Conservation (phyloP, 2,888 invertebrate genomes). For the Caenorhabditis auriculariae region DNA sequence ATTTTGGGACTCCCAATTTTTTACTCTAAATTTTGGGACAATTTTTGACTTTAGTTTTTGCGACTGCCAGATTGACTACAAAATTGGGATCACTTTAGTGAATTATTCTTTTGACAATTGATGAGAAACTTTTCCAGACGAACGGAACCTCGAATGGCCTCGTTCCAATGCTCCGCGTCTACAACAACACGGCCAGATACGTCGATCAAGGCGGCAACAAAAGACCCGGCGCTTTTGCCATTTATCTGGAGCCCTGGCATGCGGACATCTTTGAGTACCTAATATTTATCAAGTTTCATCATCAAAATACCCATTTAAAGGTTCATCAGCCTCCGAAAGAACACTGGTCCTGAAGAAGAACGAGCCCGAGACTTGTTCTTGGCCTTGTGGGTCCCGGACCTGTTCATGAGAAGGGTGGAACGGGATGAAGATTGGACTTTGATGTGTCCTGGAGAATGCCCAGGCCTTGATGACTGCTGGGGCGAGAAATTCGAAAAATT, state of each 20-base stretch:
- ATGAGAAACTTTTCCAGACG: conserved; percentile 68
- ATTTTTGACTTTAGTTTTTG: too few relatives aligned
- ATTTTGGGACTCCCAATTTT: too few relatives aligned
- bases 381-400: conserved; percentile 92
- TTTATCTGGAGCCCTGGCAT: conserved; percentile 99
- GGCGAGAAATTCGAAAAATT: conserved; percentile 89
- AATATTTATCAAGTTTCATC: neutral
- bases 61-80: too few relatives aligned
- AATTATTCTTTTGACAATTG: too few relatives aligned
- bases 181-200: conserved; percentile 90
- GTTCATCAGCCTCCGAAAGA: conserved; percentile 89
- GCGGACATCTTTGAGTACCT: conserved; percentile 82
- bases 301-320: conserved; percentile 2
- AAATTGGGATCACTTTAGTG: too few relatives aligned
- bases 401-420: conserved; percentile 84
- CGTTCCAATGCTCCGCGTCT: conserved; percentile 91
- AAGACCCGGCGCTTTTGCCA: conserved; percentile 93
- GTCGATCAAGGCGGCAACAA: conserved; percentile 98
- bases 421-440: conserved; percentile 80
- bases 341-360: conserved; percentile 84
- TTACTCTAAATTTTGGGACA: too few relatives aligned
- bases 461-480: conserved; percentile 87
- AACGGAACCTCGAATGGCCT: conserved; percentile 92
- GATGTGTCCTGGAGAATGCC: conserved; percentile 93
- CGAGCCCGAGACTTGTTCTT: conserved; percentile 93